Percentiles rank a stretch among this genome's conserved stretches.
These are phyloP conservation scores for Rapana venosa DNA, from an alignment of 2,888 invertebrate genomes.

Conservation along the genomic window DNA sequence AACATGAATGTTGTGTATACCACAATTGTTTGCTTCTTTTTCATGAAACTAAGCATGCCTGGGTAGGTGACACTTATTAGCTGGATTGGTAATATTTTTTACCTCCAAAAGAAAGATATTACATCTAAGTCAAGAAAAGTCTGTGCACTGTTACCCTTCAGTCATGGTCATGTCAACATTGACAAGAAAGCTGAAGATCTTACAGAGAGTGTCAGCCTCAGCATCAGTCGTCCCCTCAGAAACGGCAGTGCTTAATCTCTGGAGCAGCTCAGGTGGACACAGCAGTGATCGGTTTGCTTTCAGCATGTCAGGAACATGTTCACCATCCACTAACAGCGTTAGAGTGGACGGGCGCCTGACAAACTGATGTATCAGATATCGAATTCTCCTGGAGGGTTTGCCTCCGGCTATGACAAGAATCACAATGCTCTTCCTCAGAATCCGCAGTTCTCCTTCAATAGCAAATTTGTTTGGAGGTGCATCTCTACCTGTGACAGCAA, in stretches of 20 bases:
- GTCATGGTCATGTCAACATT: not conserved
- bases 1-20: too few species aligned
- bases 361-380: not conserved
- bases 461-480: not conserved
- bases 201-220: constrained; percentile 7
- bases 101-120: too few species aligned
- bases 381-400: not conserved
- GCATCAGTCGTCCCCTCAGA: not conserved
- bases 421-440: not conserved
- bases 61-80: too few species aligned
- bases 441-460: not conserved
- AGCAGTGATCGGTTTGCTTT: not conserved
- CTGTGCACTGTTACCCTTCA: not conserved
- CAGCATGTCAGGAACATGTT: constrained; percentile 19
- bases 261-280: not conserved
- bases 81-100: too few species aligned
- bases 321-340: constrained; percentile 19
- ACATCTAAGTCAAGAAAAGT: too few species aligned
- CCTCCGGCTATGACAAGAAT: constrained; percentile 17
- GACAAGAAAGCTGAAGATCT: constrained; percentile 27
- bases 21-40: too few species aligned
- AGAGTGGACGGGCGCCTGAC: constrained; percentile 10
- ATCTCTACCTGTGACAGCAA: not conserved
- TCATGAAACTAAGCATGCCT: too few species aligned
- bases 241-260: not conserved